Conservation (phyloP, 2,888 invertebrate species). For the Drosophila mimetica region DNA sequence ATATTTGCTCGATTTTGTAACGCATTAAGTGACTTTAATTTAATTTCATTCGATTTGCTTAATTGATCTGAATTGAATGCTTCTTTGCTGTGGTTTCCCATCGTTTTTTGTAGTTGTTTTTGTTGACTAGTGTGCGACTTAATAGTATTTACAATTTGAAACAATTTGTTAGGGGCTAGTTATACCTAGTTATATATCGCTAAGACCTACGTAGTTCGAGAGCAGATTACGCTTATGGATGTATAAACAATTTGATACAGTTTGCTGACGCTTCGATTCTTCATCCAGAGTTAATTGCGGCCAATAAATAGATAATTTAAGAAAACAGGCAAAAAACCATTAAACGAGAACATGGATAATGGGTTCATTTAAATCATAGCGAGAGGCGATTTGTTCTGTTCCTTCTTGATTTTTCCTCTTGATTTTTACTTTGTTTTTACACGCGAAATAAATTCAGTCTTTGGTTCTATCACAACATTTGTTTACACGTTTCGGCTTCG, state of each 20-base stretch:
- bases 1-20: conserved; percentile 56
- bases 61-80: conserved; percentile 57
- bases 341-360: conserved; percentile 38
- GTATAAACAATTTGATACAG: conserved; percentile 32
- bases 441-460: conserved; percentile 84
- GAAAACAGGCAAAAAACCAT: conserved; percentile 25
- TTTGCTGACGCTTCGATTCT: conserved; percentile 29
- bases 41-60: conserved; percentile 59
- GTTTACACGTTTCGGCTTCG: conserved; percentile 83
- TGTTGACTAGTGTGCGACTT: conserved; percentile 76
- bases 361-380: conserved; percentile 38
- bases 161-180: conserved; percentile 64
- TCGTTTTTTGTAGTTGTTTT: conserved; percentile 8
- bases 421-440: conserved; percentile 66
- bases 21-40: conserved; percentile 65
- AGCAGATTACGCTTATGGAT: conserved; percentile 36
- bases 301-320: conserved; percentile 72
- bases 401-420: conserved; percentile 25
- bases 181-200: conserved; percentile 45
- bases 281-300: conserved; percentile 48
- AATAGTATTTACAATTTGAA: conserved; percentile 76
- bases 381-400: conserved; percentile 31
- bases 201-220: conserved; percentile 55
- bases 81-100: conserved; percentile 35
- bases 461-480: conserved; percentile 85